phyloP scores from a whole-genome alignment of 2,888 invertebrate genomes.

The Boloria euphrosyne region DNA sequence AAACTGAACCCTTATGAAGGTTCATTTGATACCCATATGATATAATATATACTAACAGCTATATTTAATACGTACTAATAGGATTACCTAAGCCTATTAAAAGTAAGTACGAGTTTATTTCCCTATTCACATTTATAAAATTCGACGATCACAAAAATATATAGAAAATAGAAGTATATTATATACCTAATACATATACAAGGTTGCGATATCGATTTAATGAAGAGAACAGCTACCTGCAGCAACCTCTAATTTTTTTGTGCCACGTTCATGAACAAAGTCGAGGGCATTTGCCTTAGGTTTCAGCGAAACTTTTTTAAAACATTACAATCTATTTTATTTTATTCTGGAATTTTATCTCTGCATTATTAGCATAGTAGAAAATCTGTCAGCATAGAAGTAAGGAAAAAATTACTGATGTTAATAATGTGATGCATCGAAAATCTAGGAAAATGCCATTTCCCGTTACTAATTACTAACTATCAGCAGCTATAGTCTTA shows the following conservation, averaged over 20 bases:
- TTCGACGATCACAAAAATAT: background rate
- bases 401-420: too few relatives aligned
- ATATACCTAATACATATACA: conserved; percentile 9
- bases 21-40: conserved; percentile 7
- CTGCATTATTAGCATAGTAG: too few relatives aligned
- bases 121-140: background rate
- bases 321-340: too few relatives aligned
- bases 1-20: conserved; percentile 21
- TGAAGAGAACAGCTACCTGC: conserved; percentile 16
- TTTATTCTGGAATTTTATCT: too few relatives aligned
- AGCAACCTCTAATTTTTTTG: conserved; percentile 17
- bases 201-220: conserved; percentile 19
- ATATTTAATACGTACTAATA: conserved; percentile 22
- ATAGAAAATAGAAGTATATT: too few relatives aligned
- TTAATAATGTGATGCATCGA: too few relatives aligned
- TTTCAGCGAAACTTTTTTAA: too few relatives aligned
- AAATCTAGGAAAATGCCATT: too few relatives aligned
- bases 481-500: too few relatives aligned
- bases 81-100: conserved; percentile 27
- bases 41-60: conserved; percentile 1
- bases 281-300: conserved; percentile 1
- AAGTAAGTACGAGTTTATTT: conserved; percentile 11
- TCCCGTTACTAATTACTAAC: too few relatives aligned
- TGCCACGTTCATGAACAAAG: conserved; percentile 11
- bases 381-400: too few relatives aligned